These are phyloP conservation scores for Ischnura elegans DNA, from an alignment of 2,888 invertebrate species.

Conservation along the genomic window DNA sequence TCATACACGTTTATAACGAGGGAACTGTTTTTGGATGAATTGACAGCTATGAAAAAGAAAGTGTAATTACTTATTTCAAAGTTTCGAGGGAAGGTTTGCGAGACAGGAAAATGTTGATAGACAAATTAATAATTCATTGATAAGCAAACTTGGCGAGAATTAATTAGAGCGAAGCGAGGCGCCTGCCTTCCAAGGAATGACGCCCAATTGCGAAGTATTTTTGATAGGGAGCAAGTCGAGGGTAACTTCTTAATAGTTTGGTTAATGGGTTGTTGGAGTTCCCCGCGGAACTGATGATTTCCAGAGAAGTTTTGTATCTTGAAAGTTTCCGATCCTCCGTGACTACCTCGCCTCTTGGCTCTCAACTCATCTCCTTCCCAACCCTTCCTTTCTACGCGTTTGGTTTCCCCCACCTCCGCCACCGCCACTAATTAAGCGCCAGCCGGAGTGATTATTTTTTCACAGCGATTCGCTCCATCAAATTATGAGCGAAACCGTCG, in stretches of 20 bases:
- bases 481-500: neutral
- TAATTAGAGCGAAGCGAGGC: neutral
- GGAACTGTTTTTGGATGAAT: too few relatives aligned
- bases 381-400: neutral
- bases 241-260: slow-evolving; percentile 23
- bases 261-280: slow-evolving; percentile 1
- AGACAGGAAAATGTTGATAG: neutral
- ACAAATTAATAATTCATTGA: neutral
- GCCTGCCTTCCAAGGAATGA: neutral
- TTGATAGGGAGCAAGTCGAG: neutral
- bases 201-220: neutral
- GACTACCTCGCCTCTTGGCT: neutral
- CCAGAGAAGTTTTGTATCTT: slow-evolving; percentile 34
- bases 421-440: neutral
- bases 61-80: too few relatives aligned
- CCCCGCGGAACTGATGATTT: neutral
- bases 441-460: neutral
- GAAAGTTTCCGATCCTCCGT: slow-evolving; percentile 27
- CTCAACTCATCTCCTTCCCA: neutral
- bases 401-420: neutral
- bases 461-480: neutral
- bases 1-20: too few relatives aligned
- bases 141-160: neutral
- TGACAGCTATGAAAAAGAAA: too few relatives aligned
- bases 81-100: too few relatives aligned